phyloP scores from a whole-genome alignment of 2,888 invertebrate genomes.

The Diarsia brunnea region DNA sequence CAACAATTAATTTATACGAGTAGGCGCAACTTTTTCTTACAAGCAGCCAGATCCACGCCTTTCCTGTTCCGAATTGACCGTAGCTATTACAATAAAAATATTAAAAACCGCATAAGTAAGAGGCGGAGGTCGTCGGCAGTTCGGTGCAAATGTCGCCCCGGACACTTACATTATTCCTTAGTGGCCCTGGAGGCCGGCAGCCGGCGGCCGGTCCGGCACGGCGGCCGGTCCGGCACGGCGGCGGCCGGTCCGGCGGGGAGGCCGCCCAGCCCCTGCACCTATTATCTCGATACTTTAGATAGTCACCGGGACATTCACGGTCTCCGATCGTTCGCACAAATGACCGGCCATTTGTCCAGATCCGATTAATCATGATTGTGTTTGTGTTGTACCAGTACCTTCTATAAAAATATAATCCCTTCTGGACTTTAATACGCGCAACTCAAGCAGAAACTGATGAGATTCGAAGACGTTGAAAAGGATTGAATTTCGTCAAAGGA shows the following conservation, averaged over 20 bases:
- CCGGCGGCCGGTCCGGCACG: slow-evolving; percentile 59
- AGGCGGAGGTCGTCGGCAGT: slow-evolving; percentile 90
- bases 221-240: slow-evolving; percentile 51
- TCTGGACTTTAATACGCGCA: slow-evolving; percentile 74
- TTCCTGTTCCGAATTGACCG: slow-evolving; percentile 78
- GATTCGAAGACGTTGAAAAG: slow-evolving; percentile 80
- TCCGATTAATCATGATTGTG: slow-evolving; percentile 90
- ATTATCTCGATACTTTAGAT: slow-evolving; percentile 91
- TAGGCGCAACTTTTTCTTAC: background rate
- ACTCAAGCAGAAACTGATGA: slow-evolving; percentile 73
- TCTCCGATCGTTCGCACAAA: slow-evolving; percentile 87
- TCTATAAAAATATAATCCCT: slow-evolving; percentile 87
- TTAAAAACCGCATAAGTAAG: slow-evolving; percentile 91
- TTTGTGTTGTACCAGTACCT: slow-evolving; percentile 80
- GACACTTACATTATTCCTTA: slow-evolving; percentile 90
- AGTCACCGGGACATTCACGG: slow-evolving; percentile 87
- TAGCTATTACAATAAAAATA: slow-evolving; percentile 92
- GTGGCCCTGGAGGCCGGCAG: slow-evolving; percentile 76
- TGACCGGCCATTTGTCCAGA: slow-evolving; percentile 88
- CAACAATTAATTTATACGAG: background rate
- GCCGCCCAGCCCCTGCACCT: slow-evolving; percentile 81
- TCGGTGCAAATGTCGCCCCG: slow-evolving; percentile 90
- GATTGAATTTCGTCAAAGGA: slow-evolving; percentile 85
- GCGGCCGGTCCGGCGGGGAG: slow-evolving; percentile 63
- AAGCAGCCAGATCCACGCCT: slow-evolving; percentile 66